These are phyloP conservation scores for Scolanthus callimorphus DNA, from an alignment of 92 coral and sea anemone genomes.

Conservation along the genomic window DNA sequence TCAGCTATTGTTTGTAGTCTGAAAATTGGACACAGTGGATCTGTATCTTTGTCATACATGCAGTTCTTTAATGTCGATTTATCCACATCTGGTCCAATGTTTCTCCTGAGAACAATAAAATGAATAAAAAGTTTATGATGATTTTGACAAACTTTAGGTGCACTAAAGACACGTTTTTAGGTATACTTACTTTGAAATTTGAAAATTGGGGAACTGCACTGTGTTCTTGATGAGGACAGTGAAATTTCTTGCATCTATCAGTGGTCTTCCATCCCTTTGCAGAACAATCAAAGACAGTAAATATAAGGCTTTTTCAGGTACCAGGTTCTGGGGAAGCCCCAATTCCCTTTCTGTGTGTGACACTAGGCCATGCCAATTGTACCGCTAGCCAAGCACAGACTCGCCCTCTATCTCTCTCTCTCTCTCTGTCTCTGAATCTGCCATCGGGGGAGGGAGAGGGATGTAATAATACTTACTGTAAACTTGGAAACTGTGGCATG, in stretches of 20 bases:
- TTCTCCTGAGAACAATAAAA: constrained; percentile 62
- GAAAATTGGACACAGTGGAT: constrained; percentile 84
- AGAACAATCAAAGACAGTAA: too few relatives aligned
- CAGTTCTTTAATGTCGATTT: constrained; percentile 50
- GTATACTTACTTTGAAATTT: constrained; percentile 74
- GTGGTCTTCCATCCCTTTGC: constrained; percentile 35
- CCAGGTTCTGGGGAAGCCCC: too few relatives aligned
- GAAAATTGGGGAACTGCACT: constrained; percentile 85
- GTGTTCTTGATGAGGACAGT: constrained; percentile 85
- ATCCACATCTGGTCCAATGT: constrained; percentile 61
- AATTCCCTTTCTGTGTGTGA: too few relatives aligned
- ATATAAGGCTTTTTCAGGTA: too few relatives aligned
- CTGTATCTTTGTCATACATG: constrained; percentile 43
- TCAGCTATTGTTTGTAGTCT: constrained; percentile 58
- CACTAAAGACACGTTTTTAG: not conserved
- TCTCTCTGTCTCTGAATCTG: too few relatives aligned
- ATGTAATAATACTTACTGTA: constrained; percentile 49
- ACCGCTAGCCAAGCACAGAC: too few relatives aligned
- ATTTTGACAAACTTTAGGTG: not conserved
- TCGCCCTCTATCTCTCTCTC: too few relatives aligned
- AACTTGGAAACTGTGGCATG: constrained; percentile 63
- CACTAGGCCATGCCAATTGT: too few relatives aligned
- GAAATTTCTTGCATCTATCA: constrained; percentile 73
- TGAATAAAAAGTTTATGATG: not conserved
- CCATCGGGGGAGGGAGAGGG: too few relatives aligned